Base-by-base conservation (phyloP, 1,140 invertebrate genomes). In the Helicoverpa zea region DNA sequence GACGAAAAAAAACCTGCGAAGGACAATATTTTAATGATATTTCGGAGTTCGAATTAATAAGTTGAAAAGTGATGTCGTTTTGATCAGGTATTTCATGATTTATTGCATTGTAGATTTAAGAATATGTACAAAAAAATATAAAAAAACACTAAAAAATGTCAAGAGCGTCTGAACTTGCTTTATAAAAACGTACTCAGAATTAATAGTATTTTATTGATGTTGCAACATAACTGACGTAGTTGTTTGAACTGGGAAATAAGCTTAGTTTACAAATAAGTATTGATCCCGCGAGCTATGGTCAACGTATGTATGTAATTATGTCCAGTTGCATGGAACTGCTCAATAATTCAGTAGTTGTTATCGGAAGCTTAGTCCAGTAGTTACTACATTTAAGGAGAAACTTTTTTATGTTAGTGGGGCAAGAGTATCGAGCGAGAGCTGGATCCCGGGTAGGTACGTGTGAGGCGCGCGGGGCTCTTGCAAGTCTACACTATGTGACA, bases 1-100 rank as follows among this genome's bases (percentile, higher is more conserved):
- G 68, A 89, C 29, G 89, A 86, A 43, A 94, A 86, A 52, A 94
- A 68, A 16, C 92, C 92, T 92, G 84, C 10, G 79, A 73, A 77
- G 2, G 58, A 54, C 73, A 64, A 49, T 11, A 43, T 43, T 43
- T 43, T 43, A 43, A 43, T 43, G 5, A 43, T 1, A 43, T 43
- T 43, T 43, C 35, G 5, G 9, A 43, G 5, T 9, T 43, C 23
- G 2, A 23, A 23, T 23, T 9, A 43, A 43, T 43, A 9, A 43
- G 35, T 43, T 43, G 3, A 43, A 5, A 1, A 43, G 35, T 43
- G 35, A 43, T 9, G 35, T 43, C 35, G 35, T 43, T 7, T 43
- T 43, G 35, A 43, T 43, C 35, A 43, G 35, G 35, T 43, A 43
- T 43, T 43, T 43, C 35, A 7, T 1, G 5, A 43, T 7, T 43